phyloP scores from a whole-genome alignment of 2,888 invertebrate species.

The Nemotelus nigrinus region DNA sequence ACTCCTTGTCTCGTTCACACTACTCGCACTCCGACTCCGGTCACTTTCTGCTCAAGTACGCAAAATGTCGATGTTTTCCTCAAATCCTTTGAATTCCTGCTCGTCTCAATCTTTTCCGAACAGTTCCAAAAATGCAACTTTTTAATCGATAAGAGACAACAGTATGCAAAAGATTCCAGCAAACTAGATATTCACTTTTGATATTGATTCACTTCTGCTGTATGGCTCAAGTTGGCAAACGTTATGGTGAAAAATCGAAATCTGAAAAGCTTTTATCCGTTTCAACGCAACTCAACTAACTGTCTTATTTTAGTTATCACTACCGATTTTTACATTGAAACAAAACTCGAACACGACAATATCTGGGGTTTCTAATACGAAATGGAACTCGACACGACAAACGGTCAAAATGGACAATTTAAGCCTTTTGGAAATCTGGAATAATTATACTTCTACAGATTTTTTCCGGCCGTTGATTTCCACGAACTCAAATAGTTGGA shows the following conservation, averaged over 20 bases:
- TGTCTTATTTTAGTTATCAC: background rate
- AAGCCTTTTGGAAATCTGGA: background rate
- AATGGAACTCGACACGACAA: background rate
- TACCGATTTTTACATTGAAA: conserved; percentile 6
- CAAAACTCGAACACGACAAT: background rate
- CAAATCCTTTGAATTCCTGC: conserved; percentile 4
- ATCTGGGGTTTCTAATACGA: background rate
- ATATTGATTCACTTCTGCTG: conserved; percentile 35
- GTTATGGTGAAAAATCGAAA: conserved; percentile 37
- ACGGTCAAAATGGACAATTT: conserved; percentile 4
- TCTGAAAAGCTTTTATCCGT: background rate
- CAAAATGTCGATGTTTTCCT: conserved; percentile 38
- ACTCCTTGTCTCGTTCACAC: conserved; percentile 48
- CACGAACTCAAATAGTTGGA: conserved; percentile 37
- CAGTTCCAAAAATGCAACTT: background rate
- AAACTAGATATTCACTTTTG: conserved; percentile 23
- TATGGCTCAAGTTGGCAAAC: conserved; percentile 21
- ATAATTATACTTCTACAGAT: background rate
- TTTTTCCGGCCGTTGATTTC: conserved; percentile 35
- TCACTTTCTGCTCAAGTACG: conserved; percentile 21
- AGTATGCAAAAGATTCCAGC: background rate
- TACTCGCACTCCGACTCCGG: conserved; percentile 18
- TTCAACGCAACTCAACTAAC: background rate
- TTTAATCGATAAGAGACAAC: background rate
- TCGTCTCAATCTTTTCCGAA: background rate